Evolutionary conservation across 2,113 vertebrate species (phyloP).

Genomic region (Silurus glanis): DNA sequence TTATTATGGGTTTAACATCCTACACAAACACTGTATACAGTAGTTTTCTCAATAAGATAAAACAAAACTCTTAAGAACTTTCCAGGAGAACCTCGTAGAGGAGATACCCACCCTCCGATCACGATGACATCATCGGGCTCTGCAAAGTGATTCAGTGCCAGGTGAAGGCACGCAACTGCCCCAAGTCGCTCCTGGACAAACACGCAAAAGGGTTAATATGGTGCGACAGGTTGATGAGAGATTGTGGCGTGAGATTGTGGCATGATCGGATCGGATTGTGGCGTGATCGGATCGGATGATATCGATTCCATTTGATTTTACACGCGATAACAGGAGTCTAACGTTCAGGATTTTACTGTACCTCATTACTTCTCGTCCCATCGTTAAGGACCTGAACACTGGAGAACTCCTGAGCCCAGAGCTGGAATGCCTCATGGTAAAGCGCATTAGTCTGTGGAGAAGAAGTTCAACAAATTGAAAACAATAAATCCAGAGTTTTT

Average conservation of each 20-base stretch:
- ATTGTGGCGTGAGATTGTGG: no score
- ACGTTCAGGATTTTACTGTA: conserved; percentile 30
- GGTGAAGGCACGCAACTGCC: conserved; percentile 75
- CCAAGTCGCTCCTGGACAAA: conserved; percentile 71
- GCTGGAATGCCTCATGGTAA: conserved; percentile 68
- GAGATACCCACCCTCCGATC: conserved; percentile 71
- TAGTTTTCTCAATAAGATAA: no score
- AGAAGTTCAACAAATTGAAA: neutral
- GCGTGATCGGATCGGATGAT: no score
- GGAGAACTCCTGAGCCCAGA: conserved; percentile 71
- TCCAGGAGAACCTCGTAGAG: no score
- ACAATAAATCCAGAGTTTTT: no score
- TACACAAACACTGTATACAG: no score
- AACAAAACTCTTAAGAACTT: neutral
- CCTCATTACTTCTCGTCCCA: conserved; percentile 73
- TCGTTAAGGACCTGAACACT: conserved; percentile 73
- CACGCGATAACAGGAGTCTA: neutral
- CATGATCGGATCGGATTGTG: no score
- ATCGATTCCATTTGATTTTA: neutral
- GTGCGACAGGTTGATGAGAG: no score
- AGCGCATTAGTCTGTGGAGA: conserved; percentile 73
- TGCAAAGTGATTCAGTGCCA: conserved; percentile 70
- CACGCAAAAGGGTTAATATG: neutral
- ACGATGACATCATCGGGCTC: conserved; percentile 73
- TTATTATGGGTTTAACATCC: no score